A percentile compares a stretch with the other conserved stretches of the same genome.
These are phyloP conservation scores for Anhinga anhinga DNA, from an alignment of 2,113 vertebrate species.

Conservation along the genomic window DNA sequence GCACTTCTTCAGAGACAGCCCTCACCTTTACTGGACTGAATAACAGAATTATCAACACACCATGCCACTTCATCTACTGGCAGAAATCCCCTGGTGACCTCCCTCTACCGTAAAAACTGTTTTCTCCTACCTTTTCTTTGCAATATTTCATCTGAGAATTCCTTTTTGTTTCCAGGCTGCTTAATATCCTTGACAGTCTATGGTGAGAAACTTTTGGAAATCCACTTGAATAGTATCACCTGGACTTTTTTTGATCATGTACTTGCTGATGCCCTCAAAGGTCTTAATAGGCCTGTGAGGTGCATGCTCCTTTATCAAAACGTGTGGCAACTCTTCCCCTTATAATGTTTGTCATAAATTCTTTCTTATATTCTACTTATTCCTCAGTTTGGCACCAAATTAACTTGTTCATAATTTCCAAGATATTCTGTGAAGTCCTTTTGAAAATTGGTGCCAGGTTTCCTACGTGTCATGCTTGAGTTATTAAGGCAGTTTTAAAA, in stretches of 20 bases:
- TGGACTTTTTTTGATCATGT: background rate
- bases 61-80: background rate
- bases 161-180: background rate
- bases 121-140: background rate
- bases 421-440: background rate
- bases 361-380: background rate
- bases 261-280: background rate
- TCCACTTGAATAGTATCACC: rapidly evolving
- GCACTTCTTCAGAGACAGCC: background rate
- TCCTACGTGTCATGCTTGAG: background rate
- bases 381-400: background rate
- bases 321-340: background rate
- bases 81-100: background rate
- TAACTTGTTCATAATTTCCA: rapidly evolving
- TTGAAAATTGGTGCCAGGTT: background rate
- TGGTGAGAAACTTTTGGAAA: background rate
- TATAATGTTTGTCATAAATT: background rate
- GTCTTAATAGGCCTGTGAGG: background rate
- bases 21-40: background rate
- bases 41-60: background rate
- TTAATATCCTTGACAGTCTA: background rate
- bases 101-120: background rate
- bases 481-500: background rate
- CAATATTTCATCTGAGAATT: background rate
- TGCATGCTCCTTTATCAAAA: background rate